phyloP scores from a whole-genome alignment of 2,888 invertebrate genomes.

The Epicampocera succincta region DNA sequence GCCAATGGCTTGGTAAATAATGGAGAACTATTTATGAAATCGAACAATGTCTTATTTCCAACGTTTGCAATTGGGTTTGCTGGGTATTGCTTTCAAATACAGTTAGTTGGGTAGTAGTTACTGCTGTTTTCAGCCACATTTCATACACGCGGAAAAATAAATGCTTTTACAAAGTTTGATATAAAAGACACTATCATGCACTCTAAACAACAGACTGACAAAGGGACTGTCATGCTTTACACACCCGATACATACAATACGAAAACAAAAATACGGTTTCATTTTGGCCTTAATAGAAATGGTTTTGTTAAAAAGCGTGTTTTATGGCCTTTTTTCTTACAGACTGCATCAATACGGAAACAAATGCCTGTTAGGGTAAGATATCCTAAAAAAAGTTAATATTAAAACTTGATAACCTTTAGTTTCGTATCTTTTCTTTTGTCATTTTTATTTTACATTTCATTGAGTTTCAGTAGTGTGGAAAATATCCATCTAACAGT shows the following conservation, averaged over 20 bases:
- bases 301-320: slow-evolving; percentile 66
- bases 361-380: slow-evolving; percentile 80
- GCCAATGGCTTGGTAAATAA: too few relatives aligned
- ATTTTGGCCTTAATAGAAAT: slow-evolving; percentile 66
- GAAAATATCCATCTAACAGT: slow-evolving; percentile 17
- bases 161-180: not conserved
- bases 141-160: slow-evolving; percentile 1
- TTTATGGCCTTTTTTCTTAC: slow-evolving; percentile 73
- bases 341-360: slow-evolving; percentile 77
- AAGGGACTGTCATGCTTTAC: slow-evolving; percentile 29
- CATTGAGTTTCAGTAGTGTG: slow-evolving; percentile 31
- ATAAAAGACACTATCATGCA: slow-evolving; percentile 4
- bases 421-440: slow-evolving; percentile 42
- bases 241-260: slow-evolving; percentile 44
- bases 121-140: slow-evolving; percentile 45
- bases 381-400: slow-evolving; percentile 61
- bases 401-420: slow-evolving; percentile 49
- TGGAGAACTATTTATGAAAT: too few relatives aligned
- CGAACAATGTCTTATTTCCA: too few relatives aligned
- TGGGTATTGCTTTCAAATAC: not conserved
- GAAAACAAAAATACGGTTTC: slow-evolving; percentile 59
- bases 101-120: not conserved
- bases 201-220: slow-evolving; percentile 17
- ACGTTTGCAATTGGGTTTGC: too few relatives aligned
- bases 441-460: slow-evolving; percentile 28